Percentiles rank a stretch among this genome's conserved stretches.
Conservation (phyloP, 1,140 invertebrate genomes). For the Pogonomyrmex barbatus region DNA sequence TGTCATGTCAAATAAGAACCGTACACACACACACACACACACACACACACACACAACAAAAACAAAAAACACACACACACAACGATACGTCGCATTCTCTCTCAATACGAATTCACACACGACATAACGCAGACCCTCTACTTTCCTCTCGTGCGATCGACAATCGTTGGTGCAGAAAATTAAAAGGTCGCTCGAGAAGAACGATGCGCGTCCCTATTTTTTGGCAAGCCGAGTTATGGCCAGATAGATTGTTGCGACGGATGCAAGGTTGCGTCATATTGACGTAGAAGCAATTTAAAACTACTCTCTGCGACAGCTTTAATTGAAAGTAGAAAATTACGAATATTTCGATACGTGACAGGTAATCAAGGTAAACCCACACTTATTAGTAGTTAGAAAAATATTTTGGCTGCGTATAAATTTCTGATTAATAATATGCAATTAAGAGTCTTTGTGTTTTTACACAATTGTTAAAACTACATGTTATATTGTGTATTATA, state of each 20-base stretch:
- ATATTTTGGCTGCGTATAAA: not conserved
- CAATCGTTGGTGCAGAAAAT: slow-evolving; percentile 36
- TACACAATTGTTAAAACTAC: not conserved
- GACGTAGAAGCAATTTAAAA: slow-evolving; percentile 36
- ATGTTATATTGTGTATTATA: too few species aligned
- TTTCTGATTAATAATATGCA: not conserved
- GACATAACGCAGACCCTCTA: not conserved
- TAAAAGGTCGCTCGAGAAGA: slow-evolving; percentile 18
- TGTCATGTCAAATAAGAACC: not conserved
- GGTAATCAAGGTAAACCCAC: not conserved
- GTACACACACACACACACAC: too few species aligned
- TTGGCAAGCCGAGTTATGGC: slow-evolving; percentile 9
- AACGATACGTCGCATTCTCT: not conserved
- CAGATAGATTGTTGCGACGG: not conserved
- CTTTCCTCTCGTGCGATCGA: slow-evolving; percentile 6
- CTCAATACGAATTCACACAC: slow-evolving; percentile 27
- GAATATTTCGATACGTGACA: not conserved
- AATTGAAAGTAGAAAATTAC: slow-evolving; percentile 25
- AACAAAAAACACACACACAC: not conserved
- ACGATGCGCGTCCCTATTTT: slow-evolving; percentile 29
- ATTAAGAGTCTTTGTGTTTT: not conserved
- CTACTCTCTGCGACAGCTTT: not conserved
- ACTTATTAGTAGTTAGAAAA: not conserved
- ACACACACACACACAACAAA: too few species aligned
- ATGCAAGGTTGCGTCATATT: slow-evolving; percentile 20